Evolutionary conservation across 2,797 vertebrate genomes (phyloP), one percentile per base, ranked within the genome.

Genomic region (Hozukius guyotensis): DNA sequence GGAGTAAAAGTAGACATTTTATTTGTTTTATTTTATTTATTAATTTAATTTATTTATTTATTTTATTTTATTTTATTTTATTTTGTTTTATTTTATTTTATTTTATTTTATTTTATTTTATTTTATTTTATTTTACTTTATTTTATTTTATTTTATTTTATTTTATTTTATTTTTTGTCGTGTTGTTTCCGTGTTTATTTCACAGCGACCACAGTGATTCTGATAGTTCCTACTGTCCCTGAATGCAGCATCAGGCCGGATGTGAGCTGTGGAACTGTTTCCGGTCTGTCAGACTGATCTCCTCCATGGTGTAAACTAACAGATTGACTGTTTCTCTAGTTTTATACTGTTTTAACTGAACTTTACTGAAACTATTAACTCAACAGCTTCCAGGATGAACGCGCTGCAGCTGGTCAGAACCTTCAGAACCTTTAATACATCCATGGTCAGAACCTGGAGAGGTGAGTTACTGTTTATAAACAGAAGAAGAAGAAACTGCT

Each of bases 321-420:
- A 32, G 32, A 3, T n/a, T n/a, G 32, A 0, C 32, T 32, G 18
- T 22, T 12, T 12, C 29, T 8, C 8, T 1, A 1, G 2, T 20
- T 68, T 12, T n/a, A 20, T 0, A 0, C 2, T 14, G 57, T 29
- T 22, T 49, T 3, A 3, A 7, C 16, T 11, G 11, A 77, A 72
- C 59, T 69, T 52, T 87, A 65, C 42, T 75, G 0, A 29, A 29
- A 11, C 4, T 31, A 2, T 5, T 10, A 31, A 16, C 49, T 13
- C 18, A 32, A 3, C n/a, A 46, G 16, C 49, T 70, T 86, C 78
- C 69, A 71, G 78, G n/a, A 91, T 92, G 92, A 81, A 85, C 81
- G 77, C 71, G 75, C 78, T 88, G 81, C 67, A 72, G 61, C 68
- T 82, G 29, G 56, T 38, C 60, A n/a, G 31, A 62, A 36, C 69